phyloP scores from a whole-genome alignment of 2,888 invertebrate species.

The Drosophila affinis region DNA sequence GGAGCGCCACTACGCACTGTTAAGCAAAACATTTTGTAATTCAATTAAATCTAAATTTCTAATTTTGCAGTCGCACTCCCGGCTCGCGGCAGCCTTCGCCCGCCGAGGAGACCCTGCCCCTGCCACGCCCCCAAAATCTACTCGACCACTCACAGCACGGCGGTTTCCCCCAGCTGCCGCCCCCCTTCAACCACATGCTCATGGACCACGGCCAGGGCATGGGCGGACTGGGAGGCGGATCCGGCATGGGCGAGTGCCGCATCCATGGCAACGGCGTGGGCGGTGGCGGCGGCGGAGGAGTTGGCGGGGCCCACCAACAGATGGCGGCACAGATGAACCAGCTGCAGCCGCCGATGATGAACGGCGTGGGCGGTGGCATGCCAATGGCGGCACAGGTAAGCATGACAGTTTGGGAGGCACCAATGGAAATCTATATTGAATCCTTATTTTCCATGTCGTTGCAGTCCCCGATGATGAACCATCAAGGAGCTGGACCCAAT shows the following conservation, averaged over 20 bases:
- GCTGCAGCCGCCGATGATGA: conserved; percentile 83
- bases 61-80: conserved; percentile 89
- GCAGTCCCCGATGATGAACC: conserved; percentile 84
- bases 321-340: conserved; percentile 83
- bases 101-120: conserved; percentile 87
- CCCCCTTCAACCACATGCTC: conserved; percentile 85
- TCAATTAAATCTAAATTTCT: too few relatives aligned
- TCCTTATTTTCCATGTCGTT: not conserved
- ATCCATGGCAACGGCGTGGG: conserved; percentile 53
- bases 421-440: not conserved
- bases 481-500: conserved; percentile 82
- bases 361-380: conserved; percentile 83
- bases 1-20: too few relatives aligned
- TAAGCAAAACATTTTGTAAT: too few relatives aligned
- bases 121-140: conserved; percentile 85
- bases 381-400: conserved; percentile 83
- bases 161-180: conserved; percentile 82
- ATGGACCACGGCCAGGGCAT: conserved; percentile 82
- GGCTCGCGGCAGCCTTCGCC: conserved; percentile 97
- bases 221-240: conserved; percentile 64
- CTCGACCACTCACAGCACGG: conserved; percentile 81
- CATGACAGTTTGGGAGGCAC: not conserved
- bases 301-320: conserved; percentile 81
- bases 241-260: conserved; percentile 36
- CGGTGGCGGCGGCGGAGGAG: conserved; percentile 61